A percentile compares a stretch with the other conserved stretches of the same genome.
These are phyloP conservation scores for Helostoma temminkii DNA, from an alignment of 2,797 vertebrate species.

Conservation along the genomic window DNA sequence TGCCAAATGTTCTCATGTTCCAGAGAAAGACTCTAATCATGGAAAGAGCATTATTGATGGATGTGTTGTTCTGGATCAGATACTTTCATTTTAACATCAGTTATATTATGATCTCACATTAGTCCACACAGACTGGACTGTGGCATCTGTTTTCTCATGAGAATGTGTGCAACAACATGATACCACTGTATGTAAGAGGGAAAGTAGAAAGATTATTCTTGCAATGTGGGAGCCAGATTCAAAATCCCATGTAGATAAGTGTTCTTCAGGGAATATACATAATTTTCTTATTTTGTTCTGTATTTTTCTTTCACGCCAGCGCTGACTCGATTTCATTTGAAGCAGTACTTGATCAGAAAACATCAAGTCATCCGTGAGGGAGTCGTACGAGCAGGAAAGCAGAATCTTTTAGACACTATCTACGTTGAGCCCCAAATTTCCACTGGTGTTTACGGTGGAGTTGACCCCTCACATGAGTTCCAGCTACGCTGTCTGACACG, in stretches of 20 bases:
- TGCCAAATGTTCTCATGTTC: too few relatives aligned
- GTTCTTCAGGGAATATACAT: background rate
- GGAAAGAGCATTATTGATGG: background rate
- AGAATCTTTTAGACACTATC: slow-evolving; percentile 61
- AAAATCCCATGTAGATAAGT: background rate
- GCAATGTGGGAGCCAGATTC: background rate
- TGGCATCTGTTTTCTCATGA: too few relatives aligned
- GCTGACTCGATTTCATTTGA: slow-evolving; percentile 63
- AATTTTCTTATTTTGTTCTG: background rate
- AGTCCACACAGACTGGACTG: too few relatives aligned
- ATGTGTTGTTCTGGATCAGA: background rate
- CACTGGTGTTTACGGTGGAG: slow-evolving; percentile 46
- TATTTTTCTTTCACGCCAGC: slow-evolving; percentile 50
- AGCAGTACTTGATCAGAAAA: slow-evolving; percentile 42
- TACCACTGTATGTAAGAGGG: background rate
- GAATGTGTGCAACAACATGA: background rate
- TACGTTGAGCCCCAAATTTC: slow-evolving; percentile 76
- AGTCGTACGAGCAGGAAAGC: slow-evolving; percentile 70
- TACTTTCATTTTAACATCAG: background rate
- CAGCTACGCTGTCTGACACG: background rate
- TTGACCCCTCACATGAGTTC: slow-evolving; percentile 69
- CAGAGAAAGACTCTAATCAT: background rate
- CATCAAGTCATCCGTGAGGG: slow-evolving; percentile 75
- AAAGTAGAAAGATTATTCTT: background rate
- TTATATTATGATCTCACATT: too few relatives aligned